Percentiles rank a stretch among this genome's conserved stretches.
Conservation (phyloP, 2,113 vertebrate species). For the Uria aalge region DNA sequence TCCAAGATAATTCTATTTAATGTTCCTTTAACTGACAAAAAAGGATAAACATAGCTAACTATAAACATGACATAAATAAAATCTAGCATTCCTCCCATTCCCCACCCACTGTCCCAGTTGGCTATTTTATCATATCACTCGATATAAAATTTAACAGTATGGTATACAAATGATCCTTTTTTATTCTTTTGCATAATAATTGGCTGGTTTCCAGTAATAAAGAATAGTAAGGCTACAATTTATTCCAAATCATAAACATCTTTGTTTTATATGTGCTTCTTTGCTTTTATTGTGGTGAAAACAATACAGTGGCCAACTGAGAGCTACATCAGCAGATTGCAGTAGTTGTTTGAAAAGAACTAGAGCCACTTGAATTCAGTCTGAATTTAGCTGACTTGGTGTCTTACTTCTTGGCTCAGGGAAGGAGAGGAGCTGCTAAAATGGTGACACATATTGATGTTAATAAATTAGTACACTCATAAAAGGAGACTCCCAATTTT, state of each 20-base stretch:
- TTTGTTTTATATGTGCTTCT: slow-evolving; percentile 6
- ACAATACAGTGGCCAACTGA: not conserved
- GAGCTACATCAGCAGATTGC: slow-evolving; percentile 2
- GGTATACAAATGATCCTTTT: slow-evolving; percentile 18
- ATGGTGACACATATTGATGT: slow-evolving; percentile 67
- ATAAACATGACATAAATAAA: slow-evolving; percentile 52
- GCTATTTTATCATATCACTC: slow-evolving; percentile 34
- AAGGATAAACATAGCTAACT: slow-evolving; percentile 42
- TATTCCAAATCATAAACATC: slow-evolving; percentile 32
- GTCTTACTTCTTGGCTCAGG: slow-evolving; percentile 27
- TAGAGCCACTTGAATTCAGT: slow-evolving; percentile 22
- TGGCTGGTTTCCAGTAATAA: slow-evolving; percentile 32
- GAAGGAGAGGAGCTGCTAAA: slow-evolving; percentile 54
- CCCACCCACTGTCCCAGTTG: slow-evolving; percentile 37
- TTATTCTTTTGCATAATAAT: slow-evolving; percentile 48
- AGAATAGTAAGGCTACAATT: not conserved
- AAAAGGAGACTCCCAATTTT: slow-evolving; percentile 64
- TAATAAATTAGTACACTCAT: slow-evolving; percentile 75
- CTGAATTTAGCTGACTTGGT: slow-evolving; percentile 59
- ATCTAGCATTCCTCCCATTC: slow-evolving; percentile 26
- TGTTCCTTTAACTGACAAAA: slow-evolving; percentile 30
- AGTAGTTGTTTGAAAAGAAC: slow-evolving; percentile 16
- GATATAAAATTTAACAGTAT: slow-evolving; percentile 36
- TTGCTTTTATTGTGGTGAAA: slow-evolving; percentile 25
- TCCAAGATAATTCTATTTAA: slow-evolving; percentile 55